A percentile compares a stretch with the other conserved stretches of the same genome.
Evolutionary conservation across 2,797 vertebrate genomes (phyloP).

Genomic region (Danio jaintianensis): DNA sequence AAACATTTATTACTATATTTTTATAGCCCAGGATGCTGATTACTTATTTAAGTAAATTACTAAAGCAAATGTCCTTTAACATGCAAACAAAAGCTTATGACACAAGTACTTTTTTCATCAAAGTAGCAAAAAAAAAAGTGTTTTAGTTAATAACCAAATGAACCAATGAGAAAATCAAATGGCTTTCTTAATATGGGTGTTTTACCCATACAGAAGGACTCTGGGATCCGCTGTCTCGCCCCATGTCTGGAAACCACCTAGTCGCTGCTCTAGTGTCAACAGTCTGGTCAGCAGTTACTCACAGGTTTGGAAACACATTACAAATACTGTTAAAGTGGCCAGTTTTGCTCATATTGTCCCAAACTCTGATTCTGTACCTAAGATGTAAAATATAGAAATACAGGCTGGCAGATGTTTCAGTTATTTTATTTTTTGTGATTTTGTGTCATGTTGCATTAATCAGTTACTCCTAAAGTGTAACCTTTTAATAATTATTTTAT

Average conservation of each 20-base stretch:
- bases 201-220: conserved; percentile 80
- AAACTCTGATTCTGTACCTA: background rate
- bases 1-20: too few relatives aligned
- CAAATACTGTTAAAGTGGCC: background rate
- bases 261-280: conserved; percentile 94
- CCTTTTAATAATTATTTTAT: background rate
- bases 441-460: too few relatives aligned
- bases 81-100: background rate
- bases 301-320: conserved; percentile 78
- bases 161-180: conserved; percentile 7
- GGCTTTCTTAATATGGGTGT: conserved; percentile 21
- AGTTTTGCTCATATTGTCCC: background rate
- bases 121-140: background rate
- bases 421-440: background rate
- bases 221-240: conserved; percentile 78
- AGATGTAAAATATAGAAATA: background rate
- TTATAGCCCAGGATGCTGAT: too few relatives aligned
- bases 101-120: background rate
- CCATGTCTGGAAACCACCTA: conserved; percentile 89
- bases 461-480: too few relatives aligned
- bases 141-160: background rate
- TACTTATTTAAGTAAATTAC: background rate
- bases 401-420: background rate
- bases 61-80: background rate
- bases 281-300: conserved; percentile 89